Evolutionary conservation across 1,140 invertebrate species (phyloP).

Genomic region (Lepidurus arcticus): DNA sequence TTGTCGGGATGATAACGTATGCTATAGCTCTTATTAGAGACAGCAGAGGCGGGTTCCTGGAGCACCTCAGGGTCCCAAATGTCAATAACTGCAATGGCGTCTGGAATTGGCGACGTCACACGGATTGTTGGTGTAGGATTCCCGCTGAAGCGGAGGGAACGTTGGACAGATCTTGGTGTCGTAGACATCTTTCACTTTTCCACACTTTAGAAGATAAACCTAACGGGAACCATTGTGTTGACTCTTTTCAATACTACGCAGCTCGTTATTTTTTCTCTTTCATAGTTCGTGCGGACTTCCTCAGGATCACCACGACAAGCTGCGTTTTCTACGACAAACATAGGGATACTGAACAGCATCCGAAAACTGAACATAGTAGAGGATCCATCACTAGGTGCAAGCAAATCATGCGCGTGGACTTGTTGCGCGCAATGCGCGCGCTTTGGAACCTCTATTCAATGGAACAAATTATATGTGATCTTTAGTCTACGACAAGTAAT

Average conservation of each 20-base stretch:
- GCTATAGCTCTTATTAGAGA: no score
- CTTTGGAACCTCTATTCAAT: not conserved
- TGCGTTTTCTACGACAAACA: not conserved
- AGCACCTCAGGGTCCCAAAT: no score
- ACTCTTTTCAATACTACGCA: not conserved
- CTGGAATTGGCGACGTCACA: no score
- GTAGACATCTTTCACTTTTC: not conserved
- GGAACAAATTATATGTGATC: not conserved
- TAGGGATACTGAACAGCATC: slow-evolving; percentile 1
- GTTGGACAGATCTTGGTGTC: not conserved
- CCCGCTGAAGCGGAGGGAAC: not conserved
- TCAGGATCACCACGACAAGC: not conserved
- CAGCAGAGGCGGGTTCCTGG: no score
- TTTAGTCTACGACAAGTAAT: not conserved
- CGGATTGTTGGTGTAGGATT: slow-evolving; percentile 22
- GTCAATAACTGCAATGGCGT: no score
- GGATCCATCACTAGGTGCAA: not conserved
- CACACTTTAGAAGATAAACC: not conserved
- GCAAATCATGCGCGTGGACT: not conserved
- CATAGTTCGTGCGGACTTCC: not conserved
- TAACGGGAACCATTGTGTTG: not conserved
- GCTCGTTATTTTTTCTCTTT: not conserved
- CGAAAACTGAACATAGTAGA: not conserved
- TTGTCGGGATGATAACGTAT: no score
- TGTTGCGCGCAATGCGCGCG: slow-evolving; percentile 9